Evolutionary conservation across 1,140 invertebrate species (phyloP), one percentile per base, ranked within the genome.

Genomic region (Cryptotermes secundus): DNA sequence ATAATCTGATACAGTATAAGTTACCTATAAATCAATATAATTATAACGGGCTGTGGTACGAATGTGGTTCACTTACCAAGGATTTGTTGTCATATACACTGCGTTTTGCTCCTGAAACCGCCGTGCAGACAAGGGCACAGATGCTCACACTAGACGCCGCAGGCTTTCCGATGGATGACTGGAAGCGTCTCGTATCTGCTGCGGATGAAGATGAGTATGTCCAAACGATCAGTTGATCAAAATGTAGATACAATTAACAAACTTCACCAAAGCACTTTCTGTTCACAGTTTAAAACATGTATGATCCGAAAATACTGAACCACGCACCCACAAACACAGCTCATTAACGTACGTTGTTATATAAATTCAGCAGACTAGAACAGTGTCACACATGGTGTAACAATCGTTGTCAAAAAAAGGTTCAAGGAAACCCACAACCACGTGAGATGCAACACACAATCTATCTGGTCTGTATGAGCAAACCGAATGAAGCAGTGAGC

Each of bases 241-340:
- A 72, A n/a, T 72, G 31, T 26, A 72, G n/a, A n/a, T 12, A 16
- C 31, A 72, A 10, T 31, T 31, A 4, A 72, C 31, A 72, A 72
- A 72, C 59, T n/a, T 26, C 59, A 72, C 59, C 59, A 72, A 72
- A 72, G 31, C 59, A 72, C 59, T 31, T n/a, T 31, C n/a, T 72
- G n/a, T 72, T 72, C 59, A 72, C 59, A 72, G 59, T 72, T 72
- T 72, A 72, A 72, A 72, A 72, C 59, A 72, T 72, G 59, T 72
- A 72, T 31, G 7, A 72, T 72, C 59, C 2, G 59, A 72, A 72
- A 72, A 6, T 31, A 72, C 3, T 1, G 26, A 72, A 72, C 59
- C 59, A 72, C 26, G 59, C 59, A 72, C 59, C 59, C 26, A 59
- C 53, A 59, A 72, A 0, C 59, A 72, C 59, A 72, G 59, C 59